These are phyloP conservation scores for Geodia barretti DNA, from an alignment of 37 sponge, comb jelly and placozoan genomes.

Conservation along the genomic window DNA sequence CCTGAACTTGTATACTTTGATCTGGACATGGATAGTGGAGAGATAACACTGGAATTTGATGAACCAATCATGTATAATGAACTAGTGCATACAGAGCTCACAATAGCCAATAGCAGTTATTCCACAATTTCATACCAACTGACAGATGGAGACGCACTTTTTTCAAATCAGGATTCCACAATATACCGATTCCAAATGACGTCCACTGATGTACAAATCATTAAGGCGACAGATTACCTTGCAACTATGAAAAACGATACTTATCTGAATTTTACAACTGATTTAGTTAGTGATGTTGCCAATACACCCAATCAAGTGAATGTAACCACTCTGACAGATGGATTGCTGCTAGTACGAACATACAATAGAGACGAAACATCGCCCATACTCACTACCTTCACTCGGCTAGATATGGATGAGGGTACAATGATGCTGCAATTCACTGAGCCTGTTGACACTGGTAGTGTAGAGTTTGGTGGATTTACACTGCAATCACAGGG, in stretches of 20 bases:
- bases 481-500: conserved; percentile 12
- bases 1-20: conserved; percentile 57
- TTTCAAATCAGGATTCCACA: conserved; percentile 40
- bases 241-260: conserved; percentile 58
- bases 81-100: conserved; percentile 48
- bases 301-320: conserved; percentile 29
- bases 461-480: conserved; percentile 15
- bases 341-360: conserved; percentile 37
- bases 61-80: conserved; percentile 69
- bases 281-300: conserved; percentile 66
- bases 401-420: conserved; percentile 57
- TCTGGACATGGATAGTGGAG: conserved; percentile 67
- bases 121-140: conserved; percentile 44
- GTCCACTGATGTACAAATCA: conserved; percentile 50
- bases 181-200: conserved; percentile 49
- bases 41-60: conserved; percentile 68
- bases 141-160: conserved; percentile 41
- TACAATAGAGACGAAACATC: conserved; percentile 40
- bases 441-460: conserved; percentile 73
- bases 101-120: conserved; percentile 47
- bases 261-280: conserved; percentile 70
- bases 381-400: conserved; percentile 50
- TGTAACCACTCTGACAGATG: conserved; percentile 5
- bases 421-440: conserved; percentile 64
- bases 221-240: conserved; percentile 71